A percentile compares a stretch with the other conserved stretches of the same genome.
Conservation (phyloP, 2,888 invertebrate species). For the Cephus spinipes region DNA sequence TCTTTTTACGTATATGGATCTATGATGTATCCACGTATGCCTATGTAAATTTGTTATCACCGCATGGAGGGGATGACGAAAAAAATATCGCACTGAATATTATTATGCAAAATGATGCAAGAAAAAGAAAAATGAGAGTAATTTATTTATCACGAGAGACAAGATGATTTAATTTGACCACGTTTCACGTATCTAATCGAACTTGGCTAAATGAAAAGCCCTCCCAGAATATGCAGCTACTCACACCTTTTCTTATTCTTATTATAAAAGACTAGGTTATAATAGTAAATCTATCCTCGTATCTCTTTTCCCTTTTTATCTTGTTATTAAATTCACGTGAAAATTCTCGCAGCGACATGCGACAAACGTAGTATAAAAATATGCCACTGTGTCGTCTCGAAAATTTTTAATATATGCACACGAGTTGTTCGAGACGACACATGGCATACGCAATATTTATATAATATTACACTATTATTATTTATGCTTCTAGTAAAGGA, state of each 20-base stretch:
- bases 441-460: neutral
- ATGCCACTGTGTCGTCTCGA: neutral
- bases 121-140: neutral
- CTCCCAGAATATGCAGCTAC: conserved; percentile 22
- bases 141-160: neutral
- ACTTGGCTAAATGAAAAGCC: neutral
- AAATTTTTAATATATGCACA: neutral
- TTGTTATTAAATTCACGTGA: neutral
- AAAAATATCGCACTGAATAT: neutral
- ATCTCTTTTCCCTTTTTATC: neutral
- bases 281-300: neutral
- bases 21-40: neutral
- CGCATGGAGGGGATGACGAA: neutral
- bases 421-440: neutral
- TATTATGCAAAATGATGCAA: neutral
- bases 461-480: neutral
- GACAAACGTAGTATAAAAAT: neutral
- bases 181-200: neutral
- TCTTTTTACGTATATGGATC: neutral
- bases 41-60: neutral
- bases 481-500: neutral
- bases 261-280: neutral
- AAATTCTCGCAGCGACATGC: neutral
- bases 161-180: neutral
- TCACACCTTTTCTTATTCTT: neutral